Conservation (phyloP, 1,140 invertebrate genomes). For the Lineus longissimus region DNA sequence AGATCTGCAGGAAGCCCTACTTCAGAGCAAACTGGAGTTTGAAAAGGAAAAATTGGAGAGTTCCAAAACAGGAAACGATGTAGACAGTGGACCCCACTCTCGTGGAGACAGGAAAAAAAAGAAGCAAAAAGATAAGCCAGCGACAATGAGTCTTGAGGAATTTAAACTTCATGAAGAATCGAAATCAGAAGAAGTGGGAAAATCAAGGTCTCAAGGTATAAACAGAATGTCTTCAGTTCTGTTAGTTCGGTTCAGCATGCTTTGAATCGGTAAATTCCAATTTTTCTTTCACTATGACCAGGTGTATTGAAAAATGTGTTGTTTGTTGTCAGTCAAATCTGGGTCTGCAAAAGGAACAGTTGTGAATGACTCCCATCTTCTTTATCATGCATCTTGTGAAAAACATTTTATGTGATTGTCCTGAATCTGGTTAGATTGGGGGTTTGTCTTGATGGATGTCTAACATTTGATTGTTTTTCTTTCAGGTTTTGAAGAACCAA, state of each 20-base stretch:
- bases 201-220: slow-evolving; percentile 21
- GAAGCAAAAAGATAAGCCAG: slow-evolving; percentile 63
- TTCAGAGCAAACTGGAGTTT: slow-evolving; percentile 67
- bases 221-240: neutral
- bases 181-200: slow-evolving; percentile 17
- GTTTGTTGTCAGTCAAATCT: too few species aligned
- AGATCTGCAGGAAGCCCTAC: slow-evolving; percentile 65
- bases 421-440: too few species aligned
- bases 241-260: neutral
- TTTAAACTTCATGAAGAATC: slow-evolving; percentile 58
- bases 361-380: too few species aligned
- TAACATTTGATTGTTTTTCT: too few species aligned
- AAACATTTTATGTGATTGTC: too few species aligned
- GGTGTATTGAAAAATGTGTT: neutral
- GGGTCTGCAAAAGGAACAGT: too few species aligned
- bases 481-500: neutral
- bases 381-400: too few species aligned
- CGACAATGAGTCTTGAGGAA: slow-evolving; percentile 63
- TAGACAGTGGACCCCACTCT: slow-evolving; percentile 33
- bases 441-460: too few species aligned
- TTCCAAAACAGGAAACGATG: neutral
- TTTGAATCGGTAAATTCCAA: slow-evolving; percentile 12
- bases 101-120: slow-evolving; percentile 52
- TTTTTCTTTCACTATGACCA: neutral
- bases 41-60: slow-evolving; percentile 61